Percentiles rank a stretch among this genome's conserved stretches.
These are phyloP conservation scores for Thecocarcelia acutangulata DNA, from an alignment of 2,888 invertebrate genomes.

Conservation along the genomic window DNA sequence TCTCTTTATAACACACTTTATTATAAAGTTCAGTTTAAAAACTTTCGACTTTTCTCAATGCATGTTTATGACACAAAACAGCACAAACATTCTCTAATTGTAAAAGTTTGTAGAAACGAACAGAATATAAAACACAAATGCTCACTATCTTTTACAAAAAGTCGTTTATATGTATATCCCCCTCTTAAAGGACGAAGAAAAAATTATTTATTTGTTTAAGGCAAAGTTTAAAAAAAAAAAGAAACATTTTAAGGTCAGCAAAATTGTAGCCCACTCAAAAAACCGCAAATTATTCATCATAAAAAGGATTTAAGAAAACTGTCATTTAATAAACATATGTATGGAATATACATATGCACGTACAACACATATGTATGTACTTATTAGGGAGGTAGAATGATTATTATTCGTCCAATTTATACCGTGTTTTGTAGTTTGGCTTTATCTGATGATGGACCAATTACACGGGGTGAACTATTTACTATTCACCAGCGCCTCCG, in stretches of 20 bases:
- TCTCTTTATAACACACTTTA: constrained; percentile 13
- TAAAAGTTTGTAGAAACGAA: constrained; percentile 33
- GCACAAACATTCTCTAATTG: constrained; percentile 30
- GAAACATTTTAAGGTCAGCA: constrained; percentile 49
- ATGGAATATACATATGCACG: no score
- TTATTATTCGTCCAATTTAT: no score
- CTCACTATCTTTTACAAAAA: constrained; percentile 45
- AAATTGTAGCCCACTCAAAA: constrained; percentile 45
- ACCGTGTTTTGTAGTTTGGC: no score
- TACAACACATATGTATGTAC: no score
- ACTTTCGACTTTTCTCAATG: background rate
- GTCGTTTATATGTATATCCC: constrained; percentile 18
- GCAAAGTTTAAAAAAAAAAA: constrained; percentile 16
- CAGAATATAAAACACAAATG: constrained; percentile 31
- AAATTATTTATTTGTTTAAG: constrained; percentile 41
- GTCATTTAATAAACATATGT: no score
- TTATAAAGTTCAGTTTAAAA: constrained; percentile 13
- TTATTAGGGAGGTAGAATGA: no score
- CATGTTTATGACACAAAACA: constrained; percentile 17
- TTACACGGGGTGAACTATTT: no score
- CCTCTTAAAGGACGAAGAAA: constrained; percentile 24
- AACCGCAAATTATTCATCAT: constrained; percentile 2
- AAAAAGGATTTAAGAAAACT: background rate
- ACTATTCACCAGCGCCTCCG: no score
- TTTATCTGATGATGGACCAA: no score